phyloP scores from a whole-genome alignment of 2,888 invertebrate species.

The Dolichopus griseipennis region DNA sequence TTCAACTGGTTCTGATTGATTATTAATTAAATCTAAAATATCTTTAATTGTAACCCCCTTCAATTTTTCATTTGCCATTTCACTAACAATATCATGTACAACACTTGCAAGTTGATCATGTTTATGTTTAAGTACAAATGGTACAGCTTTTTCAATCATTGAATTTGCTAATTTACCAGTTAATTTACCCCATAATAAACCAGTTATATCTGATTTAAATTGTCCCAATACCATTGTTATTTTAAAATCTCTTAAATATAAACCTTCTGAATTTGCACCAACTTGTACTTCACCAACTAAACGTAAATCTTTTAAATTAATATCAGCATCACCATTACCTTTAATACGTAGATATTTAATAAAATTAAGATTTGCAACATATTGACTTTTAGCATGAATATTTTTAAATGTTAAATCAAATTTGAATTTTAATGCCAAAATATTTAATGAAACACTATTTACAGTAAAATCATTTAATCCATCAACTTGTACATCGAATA shows the following conservation, averaged over 20 bases:
- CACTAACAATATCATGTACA: slow-evolving; percentile 7
- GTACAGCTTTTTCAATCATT: slow-evolving; percentile 14
- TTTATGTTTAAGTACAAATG: neutral
- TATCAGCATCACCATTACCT: slow-evolving; percentile 17
- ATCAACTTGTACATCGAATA: slow-evolving; percentile 28
- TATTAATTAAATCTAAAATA: slow-evolving; percentile 15
- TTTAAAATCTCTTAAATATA: slow-evolving; percentile 24
- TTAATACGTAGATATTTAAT: slow-evolving; percentile 14
- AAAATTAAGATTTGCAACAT: slow-evolving; percentile 26
- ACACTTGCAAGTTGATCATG: slow-evolving; percentile 7
- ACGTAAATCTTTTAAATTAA: slow-evolving; percentile 16
- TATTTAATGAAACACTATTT: slow-evolving; percentile 28
- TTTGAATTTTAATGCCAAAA: slow-evolving; percentile 28
- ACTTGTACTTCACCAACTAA: slow-evolving; percentile 16
- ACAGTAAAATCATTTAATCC: slow-evolving; percentile 34
- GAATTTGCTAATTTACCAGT: slow-evolving; percentile 13
- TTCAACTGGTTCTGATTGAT: neutral
- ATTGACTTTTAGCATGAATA: slow-evolving; percentile 27
- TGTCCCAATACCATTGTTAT: slow-evolving; percentile 29
- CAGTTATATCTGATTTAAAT: slow-evolving; percentile 32
- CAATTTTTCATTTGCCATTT: slow-evolving; percentile 8
- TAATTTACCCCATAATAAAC: slow-evolving; percentile 22
- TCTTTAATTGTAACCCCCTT: slow-evolving; percentile 13
- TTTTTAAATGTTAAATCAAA: slow-evolving; percentile 33
- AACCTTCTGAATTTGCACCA: slow-evolving; percentile 14